Evolutionary conservation across 92 coral and sea anemone species (phyloP).

Genomic region (Micromussa lordhowensis): DNA sequence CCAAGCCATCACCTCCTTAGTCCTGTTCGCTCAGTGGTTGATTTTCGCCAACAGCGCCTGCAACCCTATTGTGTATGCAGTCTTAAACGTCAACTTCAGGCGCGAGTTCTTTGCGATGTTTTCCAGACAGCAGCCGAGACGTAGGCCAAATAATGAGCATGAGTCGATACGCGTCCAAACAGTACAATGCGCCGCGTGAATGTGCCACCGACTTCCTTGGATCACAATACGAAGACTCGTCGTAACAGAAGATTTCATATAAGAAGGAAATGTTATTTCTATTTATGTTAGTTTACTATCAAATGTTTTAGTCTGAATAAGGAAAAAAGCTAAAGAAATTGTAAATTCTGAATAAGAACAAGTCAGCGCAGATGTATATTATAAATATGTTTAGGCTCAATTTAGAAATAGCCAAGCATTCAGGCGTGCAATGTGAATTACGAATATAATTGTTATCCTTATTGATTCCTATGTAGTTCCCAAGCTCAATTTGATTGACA

Average conservation of each 20-base stretch:
- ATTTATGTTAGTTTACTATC: background rate
- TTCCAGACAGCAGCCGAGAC: background rate
- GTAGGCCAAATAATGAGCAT: background rate
- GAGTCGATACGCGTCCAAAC: background rate
- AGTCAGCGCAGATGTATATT: no score
- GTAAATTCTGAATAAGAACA: no score
- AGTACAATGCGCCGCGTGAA: background rate
- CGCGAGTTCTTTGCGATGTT: slow-evolving; percentile 55
- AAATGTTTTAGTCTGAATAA: no score
- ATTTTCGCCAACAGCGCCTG: slow-evolving; percentile 72
- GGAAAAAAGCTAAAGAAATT: no score
- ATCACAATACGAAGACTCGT: no score
- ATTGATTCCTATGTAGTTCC: no score
- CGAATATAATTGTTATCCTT: no score
- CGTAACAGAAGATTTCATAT: background rate
- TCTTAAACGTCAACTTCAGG: slow-evolving; percentile 59
- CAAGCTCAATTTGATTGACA: no score
- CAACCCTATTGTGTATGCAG: slow-evolving; percentile 69
- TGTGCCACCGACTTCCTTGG: background rate
- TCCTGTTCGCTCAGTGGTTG: slow-evolving; percentile 70
- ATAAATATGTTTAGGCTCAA: background rate
- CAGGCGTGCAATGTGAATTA: no score
- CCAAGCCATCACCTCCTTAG: slow-evolving; percentile 51
- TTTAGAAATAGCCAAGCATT: no score
- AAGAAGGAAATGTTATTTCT: background rate